Conservation (phyloP, 2,797 vertebrate species). For the Coluber constrictor region DNA sequence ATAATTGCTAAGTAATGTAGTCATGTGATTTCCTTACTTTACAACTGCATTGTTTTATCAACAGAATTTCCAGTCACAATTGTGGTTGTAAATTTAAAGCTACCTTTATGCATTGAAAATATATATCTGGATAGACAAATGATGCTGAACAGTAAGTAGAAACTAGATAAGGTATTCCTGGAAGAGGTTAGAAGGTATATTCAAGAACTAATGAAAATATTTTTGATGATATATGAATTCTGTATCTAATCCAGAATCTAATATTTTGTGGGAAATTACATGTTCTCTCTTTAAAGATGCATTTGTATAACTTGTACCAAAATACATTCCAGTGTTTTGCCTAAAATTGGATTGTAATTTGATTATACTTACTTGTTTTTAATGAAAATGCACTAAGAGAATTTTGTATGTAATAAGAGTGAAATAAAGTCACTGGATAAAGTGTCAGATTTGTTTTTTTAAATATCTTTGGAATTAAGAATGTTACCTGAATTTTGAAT, state of each 20-base stretch:
- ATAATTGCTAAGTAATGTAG: not conserved
- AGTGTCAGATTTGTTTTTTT: not conserved
- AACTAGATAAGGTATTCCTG: not conserved
- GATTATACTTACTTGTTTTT: not conserved
- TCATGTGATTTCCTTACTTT: not conserved
- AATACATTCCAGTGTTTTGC: not conserved
- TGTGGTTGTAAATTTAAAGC: not conserved
- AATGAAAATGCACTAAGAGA: not conserved
- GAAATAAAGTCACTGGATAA: not conserved
- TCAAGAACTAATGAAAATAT: not conserved
- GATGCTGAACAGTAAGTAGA: not conserved
- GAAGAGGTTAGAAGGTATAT: not conserved
- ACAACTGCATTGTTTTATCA: not conserved
- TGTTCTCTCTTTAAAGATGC: not conserved
- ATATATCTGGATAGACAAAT: not conserved
- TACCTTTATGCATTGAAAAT: not conserved
- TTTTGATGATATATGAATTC: not conserved
- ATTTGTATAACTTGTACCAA: not conserved
- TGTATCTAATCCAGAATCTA: not conserved
- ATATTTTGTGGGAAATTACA: not conserved
- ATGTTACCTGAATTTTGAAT: not conserved
- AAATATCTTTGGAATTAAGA: not conserved
- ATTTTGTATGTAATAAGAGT: not conserved
- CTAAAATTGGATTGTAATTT: not conserved
- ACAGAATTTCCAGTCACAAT: not conserved